These are phyloP conservation scores for Malurus alboscapulatus DNA, from an alignment of 2,113 vertebrate genomes.

Conservation along the genomic window DNA sequence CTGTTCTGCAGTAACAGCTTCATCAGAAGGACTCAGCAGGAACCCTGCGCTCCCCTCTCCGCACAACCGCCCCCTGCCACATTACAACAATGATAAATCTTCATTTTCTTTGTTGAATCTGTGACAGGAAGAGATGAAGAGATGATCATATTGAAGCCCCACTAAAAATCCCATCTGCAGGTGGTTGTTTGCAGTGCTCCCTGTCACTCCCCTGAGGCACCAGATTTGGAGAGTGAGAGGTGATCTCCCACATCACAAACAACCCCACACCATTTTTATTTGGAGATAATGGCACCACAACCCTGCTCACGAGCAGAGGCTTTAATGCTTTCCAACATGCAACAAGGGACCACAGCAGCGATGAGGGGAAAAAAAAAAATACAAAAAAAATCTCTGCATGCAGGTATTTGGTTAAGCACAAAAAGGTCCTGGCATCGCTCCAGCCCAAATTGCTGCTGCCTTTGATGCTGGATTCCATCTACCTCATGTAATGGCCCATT, in stretches of 20 bases:
- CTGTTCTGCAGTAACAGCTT: background rate
- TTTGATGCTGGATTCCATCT: constrained; percentile 63
- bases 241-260: background rate
- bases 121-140: background rate
- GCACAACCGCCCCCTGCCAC: background rate
- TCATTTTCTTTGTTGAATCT: background rate
- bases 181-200: background rate
- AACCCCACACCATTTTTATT: background rate
- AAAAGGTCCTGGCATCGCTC: constrained; percentile 34
- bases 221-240: background rate
- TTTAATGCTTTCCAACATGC: background rate
- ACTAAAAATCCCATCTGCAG: background rate
- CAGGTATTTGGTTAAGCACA: constrained; percentile 46
- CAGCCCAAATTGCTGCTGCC: constrained; percentile 24
- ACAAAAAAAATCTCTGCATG: background rate
- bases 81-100: background rate
- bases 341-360: background rate
- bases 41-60: background rate
- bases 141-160: background rate
- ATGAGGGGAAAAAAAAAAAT: background rate
- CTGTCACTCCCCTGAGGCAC: background rate
- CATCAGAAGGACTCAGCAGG: background rate
- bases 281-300: background rate
- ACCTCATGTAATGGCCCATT: constrained; percentile 40
- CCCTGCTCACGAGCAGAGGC: background rate